A percentile compares a stretch with the other conserved stretches of the same genome.
phyloP scores from a whole-genome alignment of 1,140 invertebrate genomes.

The Caenorhabditis remanei region DNA sequence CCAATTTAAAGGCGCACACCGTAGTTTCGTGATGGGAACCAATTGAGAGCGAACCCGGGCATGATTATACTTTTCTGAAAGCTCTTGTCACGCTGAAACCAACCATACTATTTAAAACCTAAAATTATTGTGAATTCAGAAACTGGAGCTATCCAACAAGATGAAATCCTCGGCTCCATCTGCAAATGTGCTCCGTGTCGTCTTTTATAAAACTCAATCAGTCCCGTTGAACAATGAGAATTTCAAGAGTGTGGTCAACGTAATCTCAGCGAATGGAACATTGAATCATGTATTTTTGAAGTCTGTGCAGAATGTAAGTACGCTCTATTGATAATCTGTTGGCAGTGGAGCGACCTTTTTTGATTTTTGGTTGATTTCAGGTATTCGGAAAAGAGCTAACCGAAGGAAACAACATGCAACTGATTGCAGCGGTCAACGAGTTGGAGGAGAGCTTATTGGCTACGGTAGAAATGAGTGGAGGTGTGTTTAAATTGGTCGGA shows the following conservation, averaged over 20 bases:
- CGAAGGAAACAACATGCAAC: conserved; percentile 57
- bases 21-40: no score
- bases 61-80: no score
- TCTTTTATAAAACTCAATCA: conserved; percentile 74
- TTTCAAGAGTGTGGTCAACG: conserved; percentile 73
- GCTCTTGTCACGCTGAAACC: no score
- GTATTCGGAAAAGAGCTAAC: conserved; percentile 62
- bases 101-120: no score
- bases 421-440: conserved; percentile 68
- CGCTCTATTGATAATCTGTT: background rate
- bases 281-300: conserved; percentile 71
- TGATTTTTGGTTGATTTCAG: conserved; percentile 22
- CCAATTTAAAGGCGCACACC: no score
- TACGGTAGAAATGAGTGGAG: conserved; percentile 57
- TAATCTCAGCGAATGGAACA: conserved; percentile 75
- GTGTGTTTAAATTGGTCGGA: background rate
- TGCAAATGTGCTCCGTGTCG: conserved; percentile 69
- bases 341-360: background rate
- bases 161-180: conserved; percentile 67
- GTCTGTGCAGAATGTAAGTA: conserved; percentile 71
- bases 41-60: no score
- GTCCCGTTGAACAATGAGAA: conserved; percentile 70
- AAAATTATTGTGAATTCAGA: conserved; percentile 64
- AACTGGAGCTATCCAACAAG: conserved; percentile 71
- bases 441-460: conserved; percentile 69